A percentile compares a stretch with the other conserved stretches of the same genome.
Evolutionary conservation across 2,888 invertebrate genomes (phyloP).

Genomic region (Sphaerolaimus hirsutus): DNA sequence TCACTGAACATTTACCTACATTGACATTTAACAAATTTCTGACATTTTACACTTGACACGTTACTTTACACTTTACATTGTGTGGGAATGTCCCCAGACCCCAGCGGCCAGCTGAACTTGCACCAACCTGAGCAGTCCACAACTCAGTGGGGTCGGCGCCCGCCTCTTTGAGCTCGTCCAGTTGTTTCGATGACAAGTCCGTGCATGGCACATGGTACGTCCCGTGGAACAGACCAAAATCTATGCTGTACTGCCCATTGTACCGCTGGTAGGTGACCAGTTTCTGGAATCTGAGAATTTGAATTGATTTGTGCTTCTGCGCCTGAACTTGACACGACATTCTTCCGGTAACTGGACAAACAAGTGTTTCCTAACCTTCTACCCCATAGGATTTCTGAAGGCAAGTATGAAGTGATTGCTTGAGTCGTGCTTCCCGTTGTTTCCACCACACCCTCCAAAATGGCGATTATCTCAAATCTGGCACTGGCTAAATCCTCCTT

Average conservation of each 20-base stretch:
- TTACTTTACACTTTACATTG: no score
- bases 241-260: slow-evolving; percentile 35
- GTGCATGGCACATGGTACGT: slow-evolving; percentile 77
- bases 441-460: slow-evolving; percentile 76
- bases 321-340: no score
- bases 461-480: slow-evolving; percentile 80
- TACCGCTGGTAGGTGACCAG: slow-evolving; percentile 48
- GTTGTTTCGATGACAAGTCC: slow-evolving; percentile 57
- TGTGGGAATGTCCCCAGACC: no score
- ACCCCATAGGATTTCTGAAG: slow-evolving; percentile 25
- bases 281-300: slow-evolving; percentile 17
- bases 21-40: no score
- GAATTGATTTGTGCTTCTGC: no score
- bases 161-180: slow-evolving; percentile 36
- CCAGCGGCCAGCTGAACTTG: no score
- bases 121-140: no score
- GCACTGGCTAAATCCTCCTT: no score
- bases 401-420: slow-evolving; percentile 32
- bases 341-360: background rate
- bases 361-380: slow-evolving; percentile 10
- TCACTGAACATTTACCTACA: no score
- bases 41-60: no score
- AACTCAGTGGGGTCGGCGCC: no score
- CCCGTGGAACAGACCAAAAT: slow-evolving; percentile 72
- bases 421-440: slow-evolving; percentile 44